Evolutionary conservation across 2,113 vertebrate genomes (phyloP).

Genomic region (Microcebus lehilahytsara): DNA sequence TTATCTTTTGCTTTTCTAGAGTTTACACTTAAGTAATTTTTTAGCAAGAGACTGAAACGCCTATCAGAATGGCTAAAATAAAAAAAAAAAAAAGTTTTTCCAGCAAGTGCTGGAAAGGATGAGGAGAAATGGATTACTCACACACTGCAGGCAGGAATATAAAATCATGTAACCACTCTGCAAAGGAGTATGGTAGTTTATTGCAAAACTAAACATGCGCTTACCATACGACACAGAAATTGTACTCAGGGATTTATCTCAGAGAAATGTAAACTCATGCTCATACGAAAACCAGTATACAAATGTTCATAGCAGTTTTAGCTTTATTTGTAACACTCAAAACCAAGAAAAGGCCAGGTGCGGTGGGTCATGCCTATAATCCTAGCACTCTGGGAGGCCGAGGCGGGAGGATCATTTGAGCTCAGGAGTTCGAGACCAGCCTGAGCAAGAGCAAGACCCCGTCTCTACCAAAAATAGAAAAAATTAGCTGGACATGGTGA

Average conservation of each 20-base stretch:
- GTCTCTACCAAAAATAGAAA: too few relatives aligned
- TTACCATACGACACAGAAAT: neutral
- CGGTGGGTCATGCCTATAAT: too few relatives aligned
- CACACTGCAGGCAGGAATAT: neutral
- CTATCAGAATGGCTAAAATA: neutral
- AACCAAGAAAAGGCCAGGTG: neutral
- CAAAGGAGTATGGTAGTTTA: neutral
- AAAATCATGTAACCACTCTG: neutral
- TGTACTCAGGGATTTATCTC: neutral
- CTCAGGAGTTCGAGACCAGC: too few relatives aligned
- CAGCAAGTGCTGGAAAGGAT: neutral
- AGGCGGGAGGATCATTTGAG: too few relatives aligned
- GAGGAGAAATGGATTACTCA: neutral
- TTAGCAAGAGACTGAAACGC: neutral
- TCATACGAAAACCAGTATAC: neutral
- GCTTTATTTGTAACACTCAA: neutral
- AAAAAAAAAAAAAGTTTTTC: neutral
- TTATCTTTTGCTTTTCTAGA: neutral
- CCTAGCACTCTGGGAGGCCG: too few relatives aligned
- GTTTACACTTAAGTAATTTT: neutral
- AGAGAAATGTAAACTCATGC: neutral
- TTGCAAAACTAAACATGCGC: neutral
- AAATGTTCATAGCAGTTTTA: neutral
- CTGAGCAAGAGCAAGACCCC: too few relatives aligned
- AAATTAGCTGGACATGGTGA: too few relatives aligned